Conservation (phyloP, 2,888 invertebrate species). For the Sycophila texana region DNA sequence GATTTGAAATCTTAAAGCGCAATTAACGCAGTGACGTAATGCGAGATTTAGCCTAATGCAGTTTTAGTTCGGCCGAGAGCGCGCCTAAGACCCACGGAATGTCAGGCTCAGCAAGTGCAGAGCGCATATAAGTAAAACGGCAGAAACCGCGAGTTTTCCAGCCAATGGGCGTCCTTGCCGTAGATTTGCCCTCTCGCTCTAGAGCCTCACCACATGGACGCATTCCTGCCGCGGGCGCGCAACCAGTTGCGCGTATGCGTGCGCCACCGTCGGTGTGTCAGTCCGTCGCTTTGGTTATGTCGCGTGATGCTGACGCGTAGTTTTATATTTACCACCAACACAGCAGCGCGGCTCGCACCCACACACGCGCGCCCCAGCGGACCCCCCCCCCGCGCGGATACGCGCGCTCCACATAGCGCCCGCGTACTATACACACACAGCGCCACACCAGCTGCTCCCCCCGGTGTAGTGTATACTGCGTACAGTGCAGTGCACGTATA, state of each 20-base stretch:
- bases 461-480: too few relatives aligned
- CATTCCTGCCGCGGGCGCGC: not conserved
- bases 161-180: slow-evolving; percentile 2
- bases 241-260: not conserved
- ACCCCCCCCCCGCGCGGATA: not conserved
- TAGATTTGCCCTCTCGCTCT: not conserved
- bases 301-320: slow-evolving; percentile 53
- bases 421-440: not conserved
- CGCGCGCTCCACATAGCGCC: not conserved
- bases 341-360: not conserved
- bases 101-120: too few relatives aligned
- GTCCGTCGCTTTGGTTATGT: not conserved
- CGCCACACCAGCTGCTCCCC: not conserved
- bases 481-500: too few relatives aligned
- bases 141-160: not conserved
- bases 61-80: too few relatives aligned
- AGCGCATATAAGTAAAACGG: not conserved
- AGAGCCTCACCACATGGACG: not conserved
- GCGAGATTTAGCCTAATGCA: too few relatives aligned
- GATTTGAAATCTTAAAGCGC: too few relatives aligned
- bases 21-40: too few relatives aligned
- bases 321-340: slow-evolving; percentile 37
- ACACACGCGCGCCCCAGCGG: not conserved
- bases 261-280: not conserved
- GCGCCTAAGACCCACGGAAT: too few relatives aligned